Base-by-base conservation (phyloP, 2,888 invertebrate species). In the Chrysomela aeneicollis region DNA sequence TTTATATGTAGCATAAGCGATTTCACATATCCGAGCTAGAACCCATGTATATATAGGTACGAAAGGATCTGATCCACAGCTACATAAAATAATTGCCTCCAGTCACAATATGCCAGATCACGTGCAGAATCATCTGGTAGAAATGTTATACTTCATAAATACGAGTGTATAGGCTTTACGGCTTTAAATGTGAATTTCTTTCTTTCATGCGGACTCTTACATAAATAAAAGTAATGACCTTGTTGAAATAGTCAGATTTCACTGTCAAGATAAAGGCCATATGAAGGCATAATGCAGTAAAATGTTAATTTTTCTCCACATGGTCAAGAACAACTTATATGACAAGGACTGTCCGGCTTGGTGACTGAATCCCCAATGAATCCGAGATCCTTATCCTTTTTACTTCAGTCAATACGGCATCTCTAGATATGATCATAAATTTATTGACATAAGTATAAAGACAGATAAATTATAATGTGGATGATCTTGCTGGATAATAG, bases 191-290 rank as follows among this genome's bases (percentile, higher is more conserved):
- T n/a, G 57, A 47, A 57, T 47, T 22, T 18, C 37, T 54, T 49
- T 62, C 49, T 57, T 50, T 47, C 62, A 49, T 57, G 62, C 55
- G 49, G 55, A 62, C 54, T 62, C 37, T 62, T 54, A 37, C 50
- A 62, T 62, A 35, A 62, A 62, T 62, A 55, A 62, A 57, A 47
- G 54, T 17, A 32, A 62, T 49, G 52, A 46, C 47, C 55, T 52
- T 37, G 62, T 22, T 55, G 62, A 62, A 62, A 62, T 54, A 51
- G 35, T 62, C 62, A 57, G 62, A 62, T 62, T 62, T 62, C 62
- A 35, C 35, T 54, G 49, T 57, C 54, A n/a, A 47, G 62, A 62
- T 62, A 62, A 62, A 47, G 57, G 18, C 46, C 30, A 51, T 46
- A 62, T 50, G 57, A 26, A 51, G 55, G 51, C 62, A 62, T 54